These are phyloP conservation scores for Acleris laterana DNA, from an alignment of 2,888 invertebrate genomes.

Conservation along the genomic window DNA sequence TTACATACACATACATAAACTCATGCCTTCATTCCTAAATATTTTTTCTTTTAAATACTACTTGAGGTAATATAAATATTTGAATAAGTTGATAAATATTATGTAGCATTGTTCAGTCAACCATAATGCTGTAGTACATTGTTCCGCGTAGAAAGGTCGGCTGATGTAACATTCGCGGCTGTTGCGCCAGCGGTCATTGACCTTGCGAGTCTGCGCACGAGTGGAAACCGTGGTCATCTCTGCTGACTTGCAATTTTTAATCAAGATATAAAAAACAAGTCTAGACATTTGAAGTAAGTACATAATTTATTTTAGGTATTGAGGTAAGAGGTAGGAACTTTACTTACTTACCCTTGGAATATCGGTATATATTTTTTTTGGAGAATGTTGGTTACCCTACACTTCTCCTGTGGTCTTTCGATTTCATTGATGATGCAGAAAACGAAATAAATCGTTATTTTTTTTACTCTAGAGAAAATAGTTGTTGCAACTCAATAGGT, in stretches of 20 bases:
- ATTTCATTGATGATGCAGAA: neutral
- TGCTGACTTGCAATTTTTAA: slow-evolving; percentile 46
- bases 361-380: too few species aligned
- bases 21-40: too few species aligned
- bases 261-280: slow-evolving; percentile 5
- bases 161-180: slow-evolving; percentile 71
- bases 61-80: too few species aligned
- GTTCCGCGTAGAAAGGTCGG: slow-evolving; percentile 78
- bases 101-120: too few species aligned
- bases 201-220: slow-evolving; percentile 68
- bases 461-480: too few species aligned
- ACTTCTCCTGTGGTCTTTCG: neutral
- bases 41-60: too few species aligned
- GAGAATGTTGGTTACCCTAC: slow-evolving; percentile 25
- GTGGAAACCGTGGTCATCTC: slow-evolving; percentile 56
- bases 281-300: neutral
- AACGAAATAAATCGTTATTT: too few species aligned
- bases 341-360: too few species aligned
- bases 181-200: slow-evolving; percentile 77
- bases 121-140: slow-evolving; percentile 48
- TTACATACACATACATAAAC: too few species aligned
- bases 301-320: neutral
- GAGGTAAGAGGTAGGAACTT: too few species aligned
- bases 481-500: too few species aligned
- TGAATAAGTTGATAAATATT: too few species aligned